phyloP scores from a whole-genome alignment of 2,797 vertebrate genomes.

The Myotis vivesi region DNA sequence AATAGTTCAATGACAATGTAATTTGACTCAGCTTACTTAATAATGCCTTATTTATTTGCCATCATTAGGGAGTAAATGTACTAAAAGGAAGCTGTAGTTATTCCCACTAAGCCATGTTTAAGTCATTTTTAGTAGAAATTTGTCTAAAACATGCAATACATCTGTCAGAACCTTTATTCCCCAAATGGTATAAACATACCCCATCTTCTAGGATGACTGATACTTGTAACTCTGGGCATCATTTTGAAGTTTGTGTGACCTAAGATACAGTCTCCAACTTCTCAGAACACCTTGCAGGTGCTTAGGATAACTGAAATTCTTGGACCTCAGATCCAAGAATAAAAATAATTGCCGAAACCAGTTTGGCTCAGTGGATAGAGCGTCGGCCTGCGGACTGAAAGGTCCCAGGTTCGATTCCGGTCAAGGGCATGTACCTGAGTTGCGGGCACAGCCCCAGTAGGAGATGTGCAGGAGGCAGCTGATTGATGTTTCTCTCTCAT shows the following conservation, averaged over 20 bases:
- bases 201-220: background rate
- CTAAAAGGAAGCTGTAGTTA: background rate
- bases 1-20: background rate
- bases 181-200: background rate
- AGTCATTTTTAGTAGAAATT: conserved; percentile 8
- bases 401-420: no score
- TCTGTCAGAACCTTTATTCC: background rate
- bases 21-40: conserved; percentile 14
- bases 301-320: background rate
- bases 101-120: background rate
- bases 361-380: no score
- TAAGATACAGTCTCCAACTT: background rate
- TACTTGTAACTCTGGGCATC: background rate
- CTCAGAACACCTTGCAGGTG: background rate
- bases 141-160: background rate
- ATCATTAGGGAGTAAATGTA: background rate
- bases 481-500: no score
- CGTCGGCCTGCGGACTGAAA: no score
- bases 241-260: conserved; percentile 14
- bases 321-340: background rate
- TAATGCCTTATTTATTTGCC: background rate
- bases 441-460: no score
- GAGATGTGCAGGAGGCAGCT: no score
- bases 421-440: no score
- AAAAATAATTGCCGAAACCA: no score